Percentiles rank a stretch among this genome's conserved stretches.
phyloP scores from a whole-genome alignment of 2,113 vertebrate species.

The Vulpes lagopus region DNA sequence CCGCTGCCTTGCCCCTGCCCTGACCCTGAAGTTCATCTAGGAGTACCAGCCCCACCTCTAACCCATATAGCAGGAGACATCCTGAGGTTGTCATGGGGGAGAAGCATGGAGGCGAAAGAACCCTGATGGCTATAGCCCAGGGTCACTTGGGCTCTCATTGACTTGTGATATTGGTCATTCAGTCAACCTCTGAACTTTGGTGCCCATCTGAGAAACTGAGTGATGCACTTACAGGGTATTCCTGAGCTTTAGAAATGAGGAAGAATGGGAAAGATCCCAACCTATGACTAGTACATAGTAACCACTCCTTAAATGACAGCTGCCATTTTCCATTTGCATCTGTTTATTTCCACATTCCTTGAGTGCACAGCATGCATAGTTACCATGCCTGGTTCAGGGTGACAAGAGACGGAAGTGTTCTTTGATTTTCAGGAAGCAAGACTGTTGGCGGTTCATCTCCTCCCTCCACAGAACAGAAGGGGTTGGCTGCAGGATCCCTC shows the following conservation, averaged over 20 bases:
- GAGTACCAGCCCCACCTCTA: accelerated
- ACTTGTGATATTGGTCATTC: not conserved
- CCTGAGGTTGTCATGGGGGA: not conserved
- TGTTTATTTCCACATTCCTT: not conserved
- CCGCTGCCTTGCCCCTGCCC: accelerated
- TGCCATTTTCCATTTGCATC: no score
- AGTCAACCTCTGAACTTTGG: not conserved
- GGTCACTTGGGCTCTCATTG: accelerated
- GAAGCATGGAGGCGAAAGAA: no score
- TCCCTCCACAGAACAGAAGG: not conserved
- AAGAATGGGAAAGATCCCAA: not conserved
- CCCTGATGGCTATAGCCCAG: accelerated
- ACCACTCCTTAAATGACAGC: not conserved
- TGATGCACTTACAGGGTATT: not conserved
- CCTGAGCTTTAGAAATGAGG: not conserved
- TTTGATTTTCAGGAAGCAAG: not conserved
- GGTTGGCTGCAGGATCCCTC: accelerated
- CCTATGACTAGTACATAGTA: accelerated
- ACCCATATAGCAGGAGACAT: accelerated
- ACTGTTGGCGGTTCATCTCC: accelerated
- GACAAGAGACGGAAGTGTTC: not conserved
- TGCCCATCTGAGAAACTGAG: not conserved
- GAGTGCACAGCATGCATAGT: accelerated
- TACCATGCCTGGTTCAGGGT: not conserved
- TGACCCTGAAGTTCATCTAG: not conserved